phyloP scores from a whole-genome alignment of 53 echinoderm and acorn worm species.

The Holothuria scabra region DNA sequence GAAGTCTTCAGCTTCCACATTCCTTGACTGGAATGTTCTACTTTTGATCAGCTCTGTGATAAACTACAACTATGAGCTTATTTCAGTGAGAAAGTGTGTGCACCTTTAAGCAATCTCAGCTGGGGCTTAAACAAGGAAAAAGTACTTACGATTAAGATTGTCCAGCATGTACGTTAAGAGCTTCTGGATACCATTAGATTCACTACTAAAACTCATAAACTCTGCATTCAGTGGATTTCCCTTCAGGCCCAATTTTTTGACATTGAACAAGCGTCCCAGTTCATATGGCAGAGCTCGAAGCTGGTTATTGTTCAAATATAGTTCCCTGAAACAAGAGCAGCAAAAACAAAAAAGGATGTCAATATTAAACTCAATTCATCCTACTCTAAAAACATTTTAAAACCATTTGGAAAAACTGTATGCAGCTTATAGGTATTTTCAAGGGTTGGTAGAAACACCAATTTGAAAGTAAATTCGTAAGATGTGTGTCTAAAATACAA shows the following conservation, averaged over 20 bases:
- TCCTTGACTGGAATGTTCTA: too few relatives aligned
- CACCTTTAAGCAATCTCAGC: background rate
- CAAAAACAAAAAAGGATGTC: too few relatives aligned
- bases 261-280: slow-evolving; percentile 72
- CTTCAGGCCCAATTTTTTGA: slow-evolving; percentile 91
- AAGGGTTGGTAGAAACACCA: too few relatives aligned
- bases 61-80: background rate
- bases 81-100: background rate
- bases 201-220: slow-evolving; percentile 78
- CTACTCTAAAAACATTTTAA: too few relatives aligned
- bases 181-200: slow-evolving; percentile 81
- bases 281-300: slow-evolving; percentile 91
- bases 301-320: slow-evolving; percentile 94
- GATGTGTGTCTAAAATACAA: too few relatives aligned
- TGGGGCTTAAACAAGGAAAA: too few relatives aligned
- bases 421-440: too few relatives aligned
- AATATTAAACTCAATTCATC: too few relatives aligned
- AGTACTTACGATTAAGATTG: slow-evolving; percentile 89
- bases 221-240: slow-evolving; percentile 91
- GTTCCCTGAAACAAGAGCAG: slow-evolving; percentile 71
- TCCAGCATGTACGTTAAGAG: slow-evolving; percentile 93
- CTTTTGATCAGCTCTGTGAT: too few relatives aligned
- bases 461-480: too few relatives aligned
- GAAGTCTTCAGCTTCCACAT: too few relatives aligned
- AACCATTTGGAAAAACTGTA: too few relatives aligned